Conservation (phyloP, 1,140 invertebrate species). For the Tribolium madens region DNA sequence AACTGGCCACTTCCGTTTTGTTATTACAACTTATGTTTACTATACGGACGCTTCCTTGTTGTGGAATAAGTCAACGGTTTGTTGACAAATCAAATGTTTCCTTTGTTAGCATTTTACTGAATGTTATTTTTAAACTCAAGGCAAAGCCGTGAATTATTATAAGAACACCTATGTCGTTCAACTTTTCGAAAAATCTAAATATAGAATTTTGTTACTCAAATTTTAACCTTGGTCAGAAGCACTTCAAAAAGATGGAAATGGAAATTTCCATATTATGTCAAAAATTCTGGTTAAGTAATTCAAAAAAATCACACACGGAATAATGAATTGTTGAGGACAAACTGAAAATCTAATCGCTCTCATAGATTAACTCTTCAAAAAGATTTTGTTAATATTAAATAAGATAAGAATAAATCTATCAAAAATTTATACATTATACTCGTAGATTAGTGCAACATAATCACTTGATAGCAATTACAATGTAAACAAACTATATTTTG, state of each 20-base stretch:
- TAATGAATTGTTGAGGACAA: too few relatives aligned
- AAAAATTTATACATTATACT: neutral
- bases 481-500: neutral
- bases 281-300: too few relatives aligned
- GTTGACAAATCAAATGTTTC: conserved; percentile 33
- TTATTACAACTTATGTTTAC: conserved; percentile 22
- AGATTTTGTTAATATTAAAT: too few relatives aligned
- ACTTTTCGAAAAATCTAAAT: conserved; percentile 19
- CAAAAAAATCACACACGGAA: too few relatives aligned
- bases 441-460: neutral
- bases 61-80: conserved; percentile 13
- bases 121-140: conserved; percentile 38
- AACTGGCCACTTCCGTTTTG: conserved; percentile 5
- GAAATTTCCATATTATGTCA: too few relatives aligned
- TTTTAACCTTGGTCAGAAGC: neutral
- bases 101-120: conserved; percentile 37
- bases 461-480: neutral
- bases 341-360: too few relatives aligned
- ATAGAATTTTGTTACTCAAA: neutral
- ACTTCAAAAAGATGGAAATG: too few relatives aligned
- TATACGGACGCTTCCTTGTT: conserved; percentile 32
- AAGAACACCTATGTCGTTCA: conserved; percentile 34
- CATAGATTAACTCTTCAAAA: too few relatives aligned
- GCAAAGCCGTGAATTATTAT: conserved; percentile 14
- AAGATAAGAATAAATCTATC: neutral